Evolutionary conservation across 2,113 vertebrate genomes (phyloP).

Genomic region (Seriola rivoliana): DNA sequence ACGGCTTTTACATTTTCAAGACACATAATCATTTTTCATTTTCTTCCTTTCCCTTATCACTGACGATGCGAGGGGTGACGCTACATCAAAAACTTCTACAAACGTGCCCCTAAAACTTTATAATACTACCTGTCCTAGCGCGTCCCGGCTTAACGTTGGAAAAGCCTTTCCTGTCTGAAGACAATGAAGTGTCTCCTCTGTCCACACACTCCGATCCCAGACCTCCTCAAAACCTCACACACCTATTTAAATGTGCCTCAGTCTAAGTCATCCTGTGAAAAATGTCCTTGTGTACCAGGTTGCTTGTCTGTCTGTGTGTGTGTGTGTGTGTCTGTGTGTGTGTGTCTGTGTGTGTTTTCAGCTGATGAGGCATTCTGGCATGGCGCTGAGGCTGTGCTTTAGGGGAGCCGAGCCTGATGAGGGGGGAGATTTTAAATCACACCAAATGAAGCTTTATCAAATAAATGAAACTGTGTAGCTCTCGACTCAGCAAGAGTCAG

Average conservation of each 20-base stretch:
- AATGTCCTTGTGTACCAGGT: slow-evolving; percentile 50
- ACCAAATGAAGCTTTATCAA: slow-evolving; percentile 82
- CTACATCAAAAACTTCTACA: not conserved
- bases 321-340: slow-evolving; percentile 44
- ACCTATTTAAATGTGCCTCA: slow-evolving; percentile 41
- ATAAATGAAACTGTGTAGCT: slow-evolving; percentile 77
- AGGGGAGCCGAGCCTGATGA: slow-evolving; percentile 73
- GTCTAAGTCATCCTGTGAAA: slow-evolving; percentile 56
- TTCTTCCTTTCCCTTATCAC: no score
- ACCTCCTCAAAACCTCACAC: slow-evolving; percentile 47
- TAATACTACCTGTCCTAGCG: not conserved
- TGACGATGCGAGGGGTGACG: not conserved
- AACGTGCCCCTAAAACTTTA: not conserved
- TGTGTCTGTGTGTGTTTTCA: slow-evolving; percentile 65
- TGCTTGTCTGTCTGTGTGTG: slow-evolving; percentile 16
- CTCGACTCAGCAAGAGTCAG: slow-evolving; percentile 76
- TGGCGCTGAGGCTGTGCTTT: slow-evolving; percentile 74
- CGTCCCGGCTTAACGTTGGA: not conserved
- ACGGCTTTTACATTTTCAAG: no score
- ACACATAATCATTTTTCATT: no score
- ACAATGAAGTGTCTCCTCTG: slow-evolving; percentile 27
- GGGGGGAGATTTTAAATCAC: slow-evolving; percentile 79
- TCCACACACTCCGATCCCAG: slow-evolving; percentile 9
- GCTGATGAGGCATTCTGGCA: slow-evolving; percentile 76
- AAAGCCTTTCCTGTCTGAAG: not conserved